Conservation (phyloP, 2,797 vertebrate species). For the Acanthurus leucopareius region DNA sequence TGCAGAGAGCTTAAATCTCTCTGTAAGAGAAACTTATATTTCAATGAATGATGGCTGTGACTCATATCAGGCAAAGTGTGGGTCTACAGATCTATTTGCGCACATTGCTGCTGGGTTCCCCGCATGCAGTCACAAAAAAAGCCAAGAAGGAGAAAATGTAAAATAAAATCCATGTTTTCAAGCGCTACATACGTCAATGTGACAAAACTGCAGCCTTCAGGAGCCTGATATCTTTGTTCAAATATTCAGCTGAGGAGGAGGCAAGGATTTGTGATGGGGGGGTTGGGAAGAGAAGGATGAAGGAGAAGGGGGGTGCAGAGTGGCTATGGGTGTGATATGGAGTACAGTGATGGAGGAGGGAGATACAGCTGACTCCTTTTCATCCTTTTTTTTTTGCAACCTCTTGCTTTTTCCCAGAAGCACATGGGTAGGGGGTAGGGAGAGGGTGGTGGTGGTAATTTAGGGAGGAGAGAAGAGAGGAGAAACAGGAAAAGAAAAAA, state of each 20-base stretch:
- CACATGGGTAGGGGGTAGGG: conserved; percentile 36
- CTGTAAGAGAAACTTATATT: conserved; percentile 44
- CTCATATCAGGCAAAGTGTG: conserved; percentile 63
- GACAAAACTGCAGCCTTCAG: conserved; percentile 48
- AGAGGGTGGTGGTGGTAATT: conserved; percentile 23
- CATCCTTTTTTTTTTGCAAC: conserved; percentile 31
- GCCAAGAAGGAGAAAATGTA: conserved; percentile 47
- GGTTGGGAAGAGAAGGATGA: not conserved
- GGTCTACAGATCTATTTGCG: conserved; percentile 36
- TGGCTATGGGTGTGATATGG: conserved; percentile 60
- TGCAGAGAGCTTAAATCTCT: conserved; percentile 7
- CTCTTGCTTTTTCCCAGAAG: conserved; percentile 41
- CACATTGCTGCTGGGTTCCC: conserved; percentile 37
- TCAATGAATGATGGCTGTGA: conserved; percentile 60
- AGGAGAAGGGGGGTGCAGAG: conserved; percentile 12
- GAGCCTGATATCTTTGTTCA: conserved; percentile 70
- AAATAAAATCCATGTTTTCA: conserved; percentile 46
- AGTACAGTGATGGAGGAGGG: conserved; percentile 66
- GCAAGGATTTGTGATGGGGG: conserved; percentile 60
- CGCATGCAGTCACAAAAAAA: conserved; percentile 24
- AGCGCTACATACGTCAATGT: conserved; percentile 57
- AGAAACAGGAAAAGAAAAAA: not conserved
- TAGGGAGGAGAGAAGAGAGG: not conserved
- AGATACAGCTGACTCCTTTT: conserved; percentile 66
- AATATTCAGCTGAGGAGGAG: conserved; percentile 67